Evolutionary conservation across 2,888 invertebrate species (phyloP), one percentile per base, ranked within the genome.

Genomic region (Vesta saturnalis): DNA sequence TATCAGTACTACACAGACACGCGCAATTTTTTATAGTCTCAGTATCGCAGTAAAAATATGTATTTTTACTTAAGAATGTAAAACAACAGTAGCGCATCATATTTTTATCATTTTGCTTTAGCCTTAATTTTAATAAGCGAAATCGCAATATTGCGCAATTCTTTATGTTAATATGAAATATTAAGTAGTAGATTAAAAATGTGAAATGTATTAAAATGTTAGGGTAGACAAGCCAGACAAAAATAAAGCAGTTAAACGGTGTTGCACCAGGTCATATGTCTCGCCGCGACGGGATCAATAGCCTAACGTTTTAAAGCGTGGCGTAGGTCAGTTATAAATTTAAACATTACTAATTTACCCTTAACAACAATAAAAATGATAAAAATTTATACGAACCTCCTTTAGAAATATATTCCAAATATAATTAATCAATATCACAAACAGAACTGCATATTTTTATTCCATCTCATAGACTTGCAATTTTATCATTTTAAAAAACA

Each of bases 291-390:
- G 15, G 6, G 54, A 64, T 60, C 65, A 55, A 65, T 60, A 46
- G 46, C 52, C 52, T 35, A 52, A 49, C 35, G 16, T 21, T 52
- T 64, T 54, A 8, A 14, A 4, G 8, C n/a, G 54, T 65, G 19
- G 18, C 60, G 12, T 56, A 60, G 65, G 65, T 65, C 43, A 65
- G 65, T 65, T 55, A 18, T 60, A 60, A 64, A 65, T 65, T 65
- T 60, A 21, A 39, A 60, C 21, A 21, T 19, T 52, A 16, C 18
- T 10, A 12, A 10, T 19, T 18, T 52, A n/a, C 39, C 12, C n/a
- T n/a, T n/a, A n/a, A n/a, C n/a, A 12, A n/a, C 39, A 39, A 39
- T 39, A 39, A 39, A 39, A n/a, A n/a, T n/a, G 2, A 39, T 12
- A 39, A 39, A 39, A 12, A 2, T 6, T n/a, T 3, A n/a, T 39